Percentiles rank a stretch among this genome's conserved stretches.
Conservation (phyloP, 2,113 vertebrate genomes). For the Lipophrys pholis region DNA sequence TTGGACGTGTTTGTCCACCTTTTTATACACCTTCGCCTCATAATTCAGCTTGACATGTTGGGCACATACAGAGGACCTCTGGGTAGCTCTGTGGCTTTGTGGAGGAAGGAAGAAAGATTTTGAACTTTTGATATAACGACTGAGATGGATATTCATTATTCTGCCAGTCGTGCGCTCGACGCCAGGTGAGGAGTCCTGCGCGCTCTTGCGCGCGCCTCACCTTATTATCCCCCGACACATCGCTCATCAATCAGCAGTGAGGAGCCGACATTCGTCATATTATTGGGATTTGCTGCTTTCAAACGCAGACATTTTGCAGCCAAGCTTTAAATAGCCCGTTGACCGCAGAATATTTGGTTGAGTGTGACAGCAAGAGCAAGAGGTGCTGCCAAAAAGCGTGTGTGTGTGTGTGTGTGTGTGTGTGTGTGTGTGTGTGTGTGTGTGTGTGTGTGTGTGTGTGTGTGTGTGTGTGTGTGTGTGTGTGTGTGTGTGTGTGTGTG, state of each 20-base stretch:
- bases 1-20: too few relatives aligned
- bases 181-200: conserved; percentile 42
- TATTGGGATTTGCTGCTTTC: conserved; percentile 67
- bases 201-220: conserved; percentile 12
- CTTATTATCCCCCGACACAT: conserved; percentile 49
- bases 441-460: conserved; percentile 47
- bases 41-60: conserved; percentile 48
- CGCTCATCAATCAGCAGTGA: conserved; percentile 55
- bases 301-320: conserved; percentile 68
- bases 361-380: conserved; percentile 65
- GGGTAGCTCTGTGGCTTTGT: conserved; percentile 6
- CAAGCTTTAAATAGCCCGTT: conserved; percentile 75
- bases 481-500: conserved; percentile 55
- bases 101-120: too few relatives aligned
- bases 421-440: conserved; percentile 3
- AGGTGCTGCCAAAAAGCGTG: conserved; percentile 73
- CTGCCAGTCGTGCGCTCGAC: too few relatives aligned
- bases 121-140: too few relatives aligned
- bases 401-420: conserved; percentile 22
- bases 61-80: conserved; percentile 30
- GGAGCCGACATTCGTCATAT: conserved; percentile 61
- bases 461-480: conserved; percentile 55
- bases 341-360: conserved; percentile 78
- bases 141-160: too few relatives aligned
- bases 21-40: conserved; percentile 35